phyloP scores from a whole-genome alignment of 2,113 vertebrate genomes.

The Cepphus grylle region DNA sequence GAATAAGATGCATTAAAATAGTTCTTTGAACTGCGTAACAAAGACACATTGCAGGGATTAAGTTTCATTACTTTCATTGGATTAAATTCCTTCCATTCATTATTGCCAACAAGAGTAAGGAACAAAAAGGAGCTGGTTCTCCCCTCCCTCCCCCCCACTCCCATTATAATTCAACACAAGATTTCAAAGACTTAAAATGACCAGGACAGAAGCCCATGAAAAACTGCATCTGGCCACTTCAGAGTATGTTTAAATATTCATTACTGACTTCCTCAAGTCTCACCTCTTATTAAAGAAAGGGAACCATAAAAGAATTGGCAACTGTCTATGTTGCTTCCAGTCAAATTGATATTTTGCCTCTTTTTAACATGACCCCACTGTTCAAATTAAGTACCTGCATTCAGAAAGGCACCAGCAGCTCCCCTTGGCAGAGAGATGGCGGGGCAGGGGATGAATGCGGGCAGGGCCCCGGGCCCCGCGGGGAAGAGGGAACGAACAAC shows the following conservation, averaged over 20 bases:
- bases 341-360: constrained; percentile 1
- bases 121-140: constrained; percentile 47
- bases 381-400: background rate
- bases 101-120: constrained; percentile 32
- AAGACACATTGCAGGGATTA: constrained; percentile 64
- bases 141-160: background rate
- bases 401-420: constrained; percentile 2
- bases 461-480: background rate
- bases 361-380: background rate
- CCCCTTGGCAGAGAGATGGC: background rate
- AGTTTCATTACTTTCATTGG: constrained; percentile 61
- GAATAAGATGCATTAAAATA: constrained; percentile 55
- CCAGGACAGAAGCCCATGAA: constrained; percentile 32
- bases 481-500: background rate
- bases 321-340: background rate
- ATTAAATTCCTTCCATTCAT: constrained; percentile 65
- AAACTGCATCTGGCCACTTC: constrained; percentile 54
- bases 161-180: constrained; percentile 60
- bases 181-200: constrained; percentile 62
- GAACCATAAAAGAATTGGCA: constrained; percentile 20
- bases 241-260: constrained; percentile 59
- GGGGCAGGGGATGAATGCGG: background rate
- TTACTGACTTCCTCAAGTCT: constrained; percentile 25
- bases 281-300: constrained; percentile 24
- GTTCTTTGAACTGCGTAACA: constrained; percentile 61